Base-by-base conservation (phyloP, 2,888 invertebrate species). In the Drosophila tanythrix region DNA sequence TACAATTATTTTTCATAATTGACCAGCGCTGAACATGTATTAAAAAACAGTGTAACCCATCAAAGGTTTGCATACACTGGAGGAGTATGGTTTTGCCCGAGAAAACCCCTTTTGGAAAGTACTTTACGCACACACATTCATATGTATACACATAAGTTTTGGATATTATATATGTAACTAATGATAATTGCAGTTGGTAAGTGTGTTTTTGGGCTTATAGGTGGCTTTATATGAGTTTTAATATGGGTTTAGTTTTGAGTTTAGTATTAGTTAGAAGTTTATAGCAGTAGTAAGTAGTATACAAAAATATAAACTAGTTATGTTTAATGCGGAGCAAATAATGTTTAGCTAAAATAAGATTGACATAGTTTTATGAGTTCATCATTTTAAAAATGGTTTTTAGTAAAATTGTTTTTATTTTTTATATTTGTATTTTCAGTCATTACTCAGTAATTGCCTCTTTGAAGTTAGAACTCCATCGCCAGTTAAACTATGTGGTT, bases 391-490 rank as follows among this genome's bases (percentile, higher is more conserved):
- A 78, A 80, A 76, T 53, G 69, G 59, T 53, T 75, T 81, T 71
- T 70, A 63, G 74, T 78, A 70, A 65, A 65, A 61, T 66, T 75
- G 52, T 59, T 48, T 50, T 61, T 53, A n/a, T 70, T 66, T 43
- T 62, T 58, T 74, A 66, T 83, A 79, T 80, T 82, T 84, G 81
- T 79, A 74, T 87, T 84, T 83, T 81, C 88, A 89, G 87, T 88
- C 87, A 93, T 93, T 93, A 93, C 93, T 93, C 95, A 95, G 96
- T 96, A 95, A 97, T 97, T 95, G 97, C 97, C 95, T 98, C 97
- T 96, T 96, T 97, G 97, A 98, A 98, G 97, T 97, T 96, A 95
- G 97, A 96, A 96, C 97, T 98, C 96, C 97, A 96, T 95, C 97
- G 97, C 98, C 98, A 98, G 95, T 97, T 97, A 95, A 96, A 97